Evolutionary conservation across 2,888 invertebrate species (phyloP), one percentile per base, ranked within the genome.

Genomic region (Aleiodes testaceus): DNA sequence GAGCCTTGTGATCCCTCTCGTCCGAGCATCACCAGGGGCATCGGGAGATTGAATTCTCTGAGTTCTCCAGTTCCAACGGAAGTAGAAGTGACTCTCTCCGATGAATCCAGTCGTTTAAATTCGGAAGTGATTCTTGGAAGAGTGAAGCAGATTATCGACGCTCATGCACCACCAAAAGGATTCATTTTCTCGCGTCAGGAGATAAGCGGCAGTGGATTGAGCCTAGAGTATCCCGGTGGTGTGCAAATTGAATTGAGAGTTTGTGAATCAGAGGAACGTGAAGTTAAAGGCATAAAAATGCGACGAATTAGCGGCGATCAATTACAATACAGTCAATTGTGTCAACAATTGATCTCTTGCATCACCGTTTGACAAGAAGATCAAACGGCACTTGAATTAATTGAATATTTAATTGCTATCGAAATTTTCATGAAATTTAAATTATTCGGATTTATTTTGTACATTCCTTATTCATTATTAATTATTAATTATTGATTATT

Each of bases 291-390:
- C 6, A 90, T 96, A 79, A 95, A 96, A 80, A 92, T 97, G 92
- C 89, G 96, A 69, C 89, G 96, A 82, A 95, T 97, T 80, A 95
- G 95, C 0, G 96, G 96, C 4, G 96, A 97, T 87, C 95, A 95
- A 87, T 89, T 93, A 79, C 95, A 95, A 84, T 96, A 96, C 84
- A 95, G 94, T 75, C 94, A 95, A 86, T 90, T 96, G 49, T 96
- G 96, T 87, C 94, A 95, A 84, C 95, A 96, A 88, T 88, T 97
- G 80, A 95, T 96, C 72, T 94, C 94, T 64, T 95, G 95, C 84
- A 92, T 96, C 89, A 94, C 94, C 71, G 94, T 94, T 84, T 94
- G 87, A 87, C 87, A 65, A 66, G 53, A 63, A 36, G 55, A 50
- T 7, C 53, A 22, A 53, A 3, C n/a, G 3, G 12, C 26, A 30